These are phyloP conservation scores for Apodemia hepburni DNA, from an alignment of 2,888 invertebrate species.

Conservation along the genomic window DNA sequence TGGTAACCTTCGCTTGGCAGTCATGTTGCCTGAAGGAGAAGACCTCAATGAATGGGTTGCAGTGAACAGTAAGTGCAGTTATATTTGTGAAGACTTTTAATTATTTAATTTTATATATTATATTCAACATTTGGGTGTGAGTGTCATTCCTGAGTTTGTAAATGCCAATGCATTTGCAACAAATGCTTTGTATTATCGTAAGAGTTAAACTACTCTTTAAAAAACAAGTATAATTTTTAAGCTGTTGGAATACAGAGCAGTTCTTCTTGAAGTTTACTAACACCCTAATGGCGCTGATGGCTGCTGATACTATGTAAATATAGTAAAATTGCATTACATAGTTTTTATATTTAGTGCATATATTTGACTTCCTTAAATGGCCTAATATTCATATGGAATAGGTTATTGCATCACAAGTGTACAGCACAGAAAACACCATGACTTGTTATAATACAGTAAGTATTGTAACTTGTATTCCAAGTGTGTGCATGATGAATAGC, in stretches of 20 bases:
- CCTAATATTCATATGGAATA: too few relatives aligned
- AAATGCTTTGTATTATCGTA: too few relatives aligned
- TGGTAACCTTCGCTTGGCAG: slow-evolving; percentile 97
- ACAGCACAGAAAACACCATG: not conserved
- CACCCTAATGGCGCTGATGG: not conserved
- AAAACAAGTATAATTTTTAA: too few relatives aligned
- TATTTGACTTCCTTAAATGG: not conserved
- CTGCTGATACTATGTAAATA: not conserved
- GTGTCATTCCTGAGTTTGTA: too few relatives aligned
- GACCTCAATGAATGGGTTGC: slow-evolving; percentile 99
- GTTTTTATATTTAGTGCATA: not conserved
- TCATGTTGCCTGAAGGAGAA: slow-evolving; percentile 98
- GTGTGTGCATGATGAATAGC: not conserved
- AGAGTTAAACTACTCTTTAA: too few relatives aligned
- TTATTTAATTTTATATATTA: not conserved
- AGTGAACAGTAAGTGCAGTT: slow-evolving; percentile 90
- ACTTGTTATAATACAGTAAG: not conserved
- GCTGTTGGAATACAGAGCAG: too few relatives aligned
- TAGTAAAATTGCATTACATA: not conserved
- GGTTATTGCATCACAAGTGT: too few relatives aligned
- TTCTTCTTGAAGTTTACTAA: too few relatives aligned
- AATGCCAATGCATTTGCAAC: too few relatives aligned
- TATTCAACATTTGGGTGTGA: too few relatives aligned
- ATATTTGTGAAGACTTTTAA: not conserved
- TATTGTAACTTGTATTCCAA: not conserved